A percentile compares a stretch with the other conserved stretches of the same genome.
Conservation (phyloP, 2,113 vertebrate genomes). For the Erpornis zantholeuca region DNA sequence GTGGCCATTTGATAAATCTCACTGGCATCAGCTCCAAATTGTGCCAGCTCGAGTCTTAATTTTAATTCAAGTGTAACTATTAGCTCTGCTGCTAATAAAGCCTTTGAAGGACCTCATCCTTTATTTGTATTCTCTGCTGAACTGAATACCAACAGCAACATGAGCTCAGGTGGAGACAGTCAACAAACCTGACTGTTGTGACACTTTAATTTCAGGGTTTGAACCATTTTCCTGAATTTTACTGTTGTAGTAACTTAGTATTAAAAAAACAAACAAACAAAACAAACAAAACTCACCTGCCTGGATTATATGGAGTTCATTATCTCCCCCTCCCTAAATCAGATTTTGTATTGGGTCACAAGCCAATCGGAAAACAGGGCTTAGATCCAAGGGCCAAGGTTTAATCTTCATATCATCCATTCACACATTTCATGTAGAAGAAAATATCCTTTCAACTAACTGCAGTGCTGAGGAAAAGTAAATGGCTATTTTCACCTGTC, state of each 20-base stretch:
- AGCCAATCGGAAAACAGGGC: not conserved
- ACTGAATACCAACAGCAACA: fast-evolving
- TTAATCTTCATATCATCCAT: not conserved
- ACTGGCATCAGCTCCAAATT: not conserved
- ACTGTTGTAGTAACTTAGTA: not conserved
- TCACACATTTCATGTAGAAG: fast-evolving
- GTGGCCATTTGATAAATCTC: not conserved
- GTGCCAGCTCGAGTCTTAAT: not conserved
- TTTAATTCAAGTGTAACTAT: not conserved
- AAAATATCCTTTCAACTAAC: not conserved
- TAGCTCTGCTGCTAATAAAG: not conserved
- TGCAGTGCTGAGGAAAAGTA: not conserved
- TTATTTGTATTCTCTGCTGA: not conserved
- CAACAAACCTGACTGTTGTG: not conserved
- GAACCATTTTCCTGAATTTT: not conserved
- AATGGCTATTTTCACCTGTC: not conserved
- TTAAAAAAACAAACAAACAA: not conserved
- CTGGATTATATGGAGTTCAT: not conserved
- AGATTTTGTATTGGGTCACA: not conserved
- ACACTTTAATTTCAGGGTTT: not conserved
- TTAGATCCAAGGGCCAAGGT: not conserved
- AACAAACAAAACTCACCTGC: not conserved
- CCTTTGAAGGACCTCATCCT: not conserved
- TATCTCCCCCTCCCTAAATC: not conserved
- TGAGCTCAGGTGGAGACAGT: not conserved